phyloP scores from a whole-genome alignment of 1,140 invertebrate genomes.

The Hydropsyche tenuis region DNA sequence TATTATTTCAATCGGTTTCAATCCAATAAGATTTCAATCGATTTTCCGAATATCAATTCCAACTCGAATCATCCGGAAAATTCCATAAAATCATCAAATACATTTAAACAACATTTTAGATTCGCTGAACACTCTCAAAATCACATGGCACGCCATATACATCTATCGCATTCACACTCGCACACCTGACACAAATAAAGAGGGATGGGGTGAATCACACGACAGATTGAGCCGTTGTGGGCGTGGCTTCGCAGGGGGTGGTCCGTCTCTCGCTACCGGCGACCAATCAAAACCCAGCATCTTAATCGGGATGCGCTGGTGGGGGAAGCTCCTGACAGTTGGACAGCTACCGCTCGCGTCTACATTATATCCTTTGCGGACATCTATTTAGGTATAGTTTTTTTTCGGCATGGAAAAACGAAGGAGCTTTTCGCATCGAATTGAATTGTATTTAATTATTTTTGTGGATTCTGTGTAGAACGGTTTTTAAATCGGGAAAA shows the following conservation, averaged over 20 bases:
- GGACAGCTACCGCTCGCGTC: neutral
- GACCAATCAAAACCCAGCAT: slow-evolving; percentile 10
- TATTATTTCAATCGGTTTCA: too few species aligned
- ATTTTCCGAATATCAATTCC: too few species aligned
- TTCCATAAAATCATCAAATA: too few species aligned
- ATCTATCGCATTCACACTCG: neutral
- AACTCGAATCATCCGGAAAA: too few species aligned
- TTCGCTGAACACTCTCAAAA: neutral
- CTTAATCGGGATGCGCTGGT: slow-evolving; percentile 7
- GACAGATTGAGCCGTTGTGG: slow-evolving; percentile 6
- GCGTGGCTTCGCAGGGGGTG: neutral
- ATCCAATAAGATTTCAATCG: too few species aligned
- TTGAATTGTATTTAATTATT: too few species aligned
- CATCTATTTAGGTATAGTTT: neutral
- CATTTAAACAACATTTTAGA: neutral
- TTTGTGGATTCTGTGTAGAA: too few species aligned
- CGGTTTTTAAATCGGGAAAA: too few species aligned
- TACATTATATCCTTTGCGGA: neutral
- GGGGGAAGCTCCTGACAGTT: slow-evolving; percentile 16
- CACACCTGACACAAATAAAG: neutral
- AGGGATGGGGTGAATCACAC: neutral
- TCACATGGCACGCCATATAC: slow-evolving; percentile 3
- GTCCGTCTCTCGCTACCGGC: neutral
- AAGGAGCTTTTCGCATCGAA: too few species aligned
- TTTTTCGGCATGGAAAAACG: neutral